Percentiles rank a stretch among this genome's conserved stretches.
Conservation (phyloP, 1,140 invertebrate genomes). For the Liolophura sinensis region DNA sequence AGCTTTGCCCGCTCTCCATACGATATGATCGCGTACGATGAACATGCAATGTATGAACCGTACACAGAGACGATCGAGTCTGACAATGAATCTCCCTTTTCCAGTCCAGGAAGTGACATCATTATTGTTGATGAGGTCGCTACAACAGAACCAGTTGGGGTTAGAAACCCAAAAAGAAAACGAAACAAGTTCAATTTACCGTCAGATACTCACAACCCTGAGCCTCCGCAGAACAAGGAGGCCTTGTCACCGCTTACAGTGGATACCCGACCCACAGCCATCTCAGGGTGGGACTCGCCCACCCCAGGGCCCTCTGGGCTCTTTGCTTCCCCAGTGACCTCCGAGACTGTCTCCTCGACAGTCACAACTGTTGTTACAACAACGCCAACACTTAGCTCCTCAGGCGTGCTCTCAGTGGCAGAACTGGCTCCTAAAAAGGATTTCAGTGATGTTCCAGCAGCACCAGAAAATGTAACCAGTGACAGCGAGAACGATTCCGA, state of each 20-base stretch:
- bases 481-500: slow-evolving; percentile 22
- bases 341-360: neutral
- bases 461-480: slow-evolving; percentile 14
- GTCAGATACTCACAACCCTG: no score
- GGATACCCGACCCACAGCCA: slow-evolving; percentile 35
- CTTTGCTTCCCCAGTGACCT: slow-evolving; percentile 7
- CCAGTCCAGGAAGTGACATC: neutral
- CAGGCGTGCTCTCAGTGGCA: no score
- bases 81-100: slow-evolving; percentile 22
- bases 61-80: slow-evolving; percentile 19
- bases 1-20: slow-evolving; percentile 83
- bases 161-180: no score
- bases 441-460: slow-evolving; percentile 31
- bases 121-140: no score
- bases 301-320: slow-evolving; percentile 40
- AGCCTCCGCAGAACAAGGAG: neutral
- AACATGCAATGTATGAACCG: slow-evolving; percentile 52
- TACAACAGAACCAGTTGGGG: no score
- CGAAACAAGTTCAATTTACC: no score
- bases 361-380: no score
- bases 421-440: no score
- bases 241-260: slow-evolving; percentile 17
- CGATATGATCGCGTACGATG: slow-evolving; percentile 73
- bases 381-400: no score
- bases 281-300: slow-evolving; percentile 42